Evolutionary conservation across 64 coral and sea anemone genomes (phyloP).

Genomic region (Catalaphyllia jardinei): DNA sequence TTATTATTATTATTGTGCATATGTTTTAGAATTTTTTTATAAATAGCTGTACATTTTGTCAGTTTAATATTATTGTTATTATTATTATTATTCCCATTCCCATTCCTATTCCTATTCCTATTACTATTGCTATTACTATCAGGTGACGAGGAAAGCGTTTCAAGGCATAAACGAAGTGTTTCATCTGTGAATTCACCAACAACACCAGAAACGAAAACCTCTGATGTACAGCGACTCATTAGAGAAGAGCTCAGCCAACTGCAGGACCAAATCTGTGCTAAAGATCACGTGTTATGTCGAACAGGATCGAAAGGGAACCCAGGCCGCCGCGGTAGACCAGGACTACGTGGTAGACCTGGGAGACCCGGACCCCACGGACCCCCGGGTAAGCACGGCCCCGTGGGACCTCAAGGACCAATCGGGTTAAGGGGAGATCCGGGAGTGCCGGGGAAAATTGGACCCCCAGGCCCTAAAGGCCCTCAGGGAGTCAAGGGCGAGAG

Average conservation of each 20-base stretch:
- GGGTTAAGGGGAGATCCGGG: conserved; percentile 18
- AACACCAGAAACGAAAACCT: background rate
- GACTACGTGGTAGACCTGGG: background rate
- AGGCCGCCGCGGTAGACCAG: background rate
- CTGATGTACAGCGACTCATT: background rate
- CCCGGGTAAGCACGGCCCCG: background rate
- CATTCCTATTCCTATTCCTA: no score
- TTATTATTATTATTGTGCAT: no score
- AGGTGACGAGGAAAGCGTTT: no score
- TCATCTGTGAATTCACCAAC: no score
- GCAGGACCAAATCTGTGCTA: conserved; percentile 7
- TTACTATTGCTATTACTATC: no score
- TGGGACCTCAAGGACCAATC: conserved; percentile 9
- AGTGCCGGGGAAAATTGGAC: conserved; percentile 1
- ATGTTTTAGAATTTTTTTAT: no score
- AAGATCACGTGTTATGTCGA: conserved; percentile 3
- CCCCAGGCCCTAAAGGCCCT: background rate
- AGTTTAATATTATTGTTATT: no score
- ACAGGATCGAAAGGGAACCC: background rate
- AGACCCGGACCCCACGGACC: background rate
- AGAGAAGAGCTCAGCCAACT: background rate
- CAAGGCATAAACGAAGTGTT: no score
- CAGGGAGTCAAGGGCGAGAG: conserved; percentile 10
- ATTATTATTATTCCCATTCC: no score
- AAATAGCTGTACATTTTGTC: no score